Conservation (phyloP, 1,140 invertebrate species). For the Chironomus tepperi region DNA sequence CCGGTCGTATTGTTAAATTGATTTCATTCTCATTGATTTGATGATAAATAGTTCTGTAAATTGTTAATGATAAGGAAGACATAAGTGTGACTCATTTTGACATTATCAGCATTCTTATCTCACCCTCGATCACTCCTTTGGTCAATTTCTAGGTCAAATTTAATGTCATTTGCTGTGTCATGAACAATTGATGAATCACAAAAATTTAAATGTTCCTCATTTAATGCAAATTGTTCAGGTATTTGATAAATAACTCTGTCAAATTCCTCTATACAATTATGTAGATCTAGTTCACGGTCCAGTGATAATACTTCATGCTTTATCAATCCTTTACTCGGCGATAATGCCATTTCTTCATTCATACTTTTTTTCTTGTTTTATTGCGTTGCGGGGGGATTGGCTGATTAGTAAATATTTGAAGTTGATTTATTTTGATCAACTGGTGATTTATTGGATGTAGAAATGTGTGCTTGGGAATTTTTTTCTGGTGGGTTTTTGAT, state of each 20-base stretch:
- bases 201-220: slow-evolving; percentile 10
- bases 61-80: not conserved
- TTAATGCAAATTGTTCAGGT: not conserved
- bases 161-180: not conserved
- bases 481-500: no score
- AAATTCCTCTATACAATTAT: not conserved
- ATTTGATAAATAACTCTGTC: not conserved
- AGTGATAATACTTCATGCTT: not conserved
- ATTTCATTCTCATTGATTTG: slow-evolving; percentile 19
- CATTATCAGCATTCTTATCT: not conserved
- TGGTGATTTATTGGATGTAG: no score
- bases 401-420: no score
- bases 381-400: not conserved
- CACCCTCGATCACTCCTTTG: not conserved
- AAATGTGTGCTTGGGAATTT: no score
- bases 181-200: slow-evolving; percentile 4
- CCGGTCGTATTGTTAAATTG: not conserved
- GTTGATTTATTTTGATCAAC: no score
- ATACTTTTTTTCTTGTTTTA: not conserved
- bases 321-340: not conserved
- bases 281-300: not conserved
- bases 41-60: slow-evolving; percentile 3
- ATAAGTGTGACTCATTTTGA: no score
- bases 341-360: not conserved
- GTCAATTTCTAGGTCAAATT: not conserved